phyloP scores from a whole-genome alignment of 2,113 vertebrate species.

The Podarcis raffonei region DNA sequence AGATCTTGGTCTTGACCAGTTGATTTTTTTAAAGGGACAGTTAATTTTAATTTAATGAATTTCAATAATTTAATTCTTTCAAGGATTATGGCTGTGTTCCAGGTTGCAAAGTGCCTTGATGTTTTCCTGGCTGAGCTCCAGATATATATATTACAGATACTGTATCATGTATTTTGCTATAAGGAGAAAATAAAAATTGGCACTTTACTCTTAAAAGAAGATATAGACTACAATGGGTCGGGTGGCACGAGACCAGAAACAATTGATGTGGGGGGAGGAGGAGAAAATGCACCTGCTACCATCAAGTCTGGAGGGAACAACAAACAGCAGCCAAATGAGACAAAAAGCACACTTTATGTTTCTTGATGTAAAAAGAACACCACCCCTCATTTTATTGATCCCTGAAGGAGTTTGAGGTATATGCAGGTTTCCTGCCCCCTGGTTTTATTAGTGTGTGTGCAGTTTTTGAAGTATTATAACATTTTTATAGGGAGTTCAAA shows the following conservation, averaged over 20 bases:
- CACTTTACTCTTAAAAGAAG: slow-evolving; percentile 26
- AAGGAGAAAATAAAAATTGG: slow-evolving; percentile 25
- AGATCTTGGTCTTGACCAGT: slow-evolving; percentile 35
- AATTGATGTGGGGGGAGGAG: slow-evolving; percentile 43
- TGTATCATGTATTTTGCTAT: slow-evolving; percentile 19
- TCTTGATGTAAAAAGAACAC: slow-evolving; percentile 11
- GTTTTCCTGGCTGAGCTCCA: slow-evolving; percentile 59
- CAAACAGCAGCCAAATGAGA: slow-evolving; percentile 37
- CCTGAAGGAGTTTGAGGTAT: background rate
- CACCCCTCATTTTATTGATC: background rate
- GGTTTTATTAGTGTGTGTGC: background rate
- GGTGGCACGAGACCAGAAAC: slow-evolving; percentile 63
- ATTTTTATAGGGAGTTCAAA: slow-evolving; percentile 10
- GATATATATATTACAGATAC: slow-evolving; percentile 18
- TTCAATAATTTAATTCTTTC: slow-evolving; percentile 15
- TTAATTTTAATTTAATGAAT: slow-evolving; percentile 44
- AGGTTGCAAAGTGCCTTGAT: slow-evolving; percentile 61
- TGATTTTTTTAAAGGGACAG: slow-evolving; percentile 2
- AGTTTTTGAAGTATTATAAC: background rate
- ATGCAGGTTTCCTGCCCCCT: fast-evolving
- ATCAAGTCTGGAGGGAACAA: slow-evolving; percentile 63
- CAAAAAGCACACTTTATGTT: slow-evolving; percentile 55
- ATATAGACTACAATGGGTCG: slow-evolving; percentile 13
- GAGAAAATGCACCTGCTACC: slow-evolving; percentile 69
- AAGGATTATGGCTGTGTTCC: slow-evolving; percentile 61